Evolutionary conservation across 2,888 invertebrate species (phyloP), one percentile per base, ranked within the genome.

Genomic region (Matsumyia berberina): DNA sequence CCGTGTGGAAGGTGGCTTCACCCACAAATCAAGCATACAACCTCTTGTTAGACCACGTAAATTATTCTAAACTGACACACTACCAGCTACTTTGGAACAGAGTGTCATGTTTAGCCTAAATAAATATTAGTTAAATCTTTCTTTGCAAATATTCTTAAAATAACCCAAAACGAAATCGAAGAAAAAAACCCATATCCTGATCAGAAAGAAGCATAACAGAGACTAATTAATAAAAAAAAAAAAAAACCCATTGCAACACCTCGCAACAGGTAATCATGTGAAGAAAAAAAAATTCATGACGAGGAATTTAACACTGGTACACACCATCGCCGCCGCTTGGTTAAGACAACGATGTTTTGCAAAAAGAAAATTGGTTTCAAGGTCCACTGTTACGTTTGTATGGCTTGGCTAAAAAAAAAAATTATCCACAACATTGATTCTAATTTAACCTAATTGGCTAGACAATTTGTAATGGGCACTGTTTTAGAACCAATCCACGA

Each of bases 341-440:
- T 11, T 60, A 24, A 35, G 35, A 49, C 46, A 64, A 35, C 64
- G 64, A 49, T 49, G 35, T 46, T 31, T 35, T 33, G 33, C 19
- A 46, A 62, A n/a, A n/a, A n/a, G n/a, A n/a, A n/a, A n/a, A 64
- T 49, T 64, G 46, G 35, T 64, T 44, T 64, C 64, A 64, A 64
- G 64, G 64, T 19, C 15, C 44, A 12, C 17, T 15, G 42, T 60
- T 60, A 44, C 44, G 29, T 29, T n/a, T 2, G 0, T 19, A 8
- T 19, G 24, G 24, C 35, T 62, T 46, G 37, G 24, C 15, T 66
- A 12, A 15, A n/a, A n/a, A n/a, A n/a, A n/a, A n/a, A n/a, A 7
- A 31, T 15, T 31, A 44, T 17, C 49, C 6, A 37, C 15, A 37
- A 24, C 37, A 66, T 66, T 51, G 49, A 66, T 66, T 37, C 51